A percentile compares a stretch with the other conserved stretches of the same genome.
These are phyloP conservation scores for Leptinotarsa defecta DNA, from an alignment of 1,140 invertebrate species.

Conservation along the genomic window DNA sequence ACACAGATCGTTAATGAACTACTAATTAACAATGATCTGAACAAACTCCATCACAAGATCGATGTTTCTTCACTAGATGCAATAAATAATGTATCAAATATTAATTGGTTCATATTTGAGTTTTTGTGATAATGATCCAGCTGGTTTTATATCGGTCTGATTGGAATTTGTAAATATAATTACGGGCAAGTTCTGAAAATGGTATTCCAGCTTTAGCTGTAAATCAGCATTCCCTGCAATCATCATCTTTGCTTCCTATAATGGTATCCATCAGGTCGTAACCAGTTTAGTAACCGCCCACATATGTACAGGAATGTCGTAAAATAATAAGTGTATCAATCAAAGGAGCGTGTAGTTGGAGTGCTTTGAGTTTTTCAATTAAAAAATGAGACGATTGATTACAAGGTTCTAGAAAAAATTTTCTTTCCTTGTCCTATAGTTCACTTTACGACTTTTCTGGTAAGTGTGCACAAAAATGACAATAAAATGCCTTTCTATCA, in stretches of 20 bases:
- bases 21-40: background rate
- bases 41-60: background rate
- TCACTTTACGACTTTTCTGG: too few species aligned
- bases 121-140: background rate
- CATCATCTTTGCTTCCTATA: conserved; percentile 5
- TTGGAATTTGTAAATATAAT: conserved; percentile 7
- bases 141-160: background rate
- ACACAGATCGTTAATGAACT: background rate
- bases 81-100: conserved; percentile 9
- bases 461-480: too few species aligned
- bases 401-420: too few species aligned
- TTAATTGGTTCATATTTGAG: background rate
- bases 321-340: background rate
- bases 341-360: background rate
- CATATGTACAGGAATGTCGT: conserved; percentile 3
- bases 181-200: conserved; percentile 1
- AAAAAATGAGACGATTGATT: too few species aligned
- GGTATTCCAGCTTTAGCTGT: background rate
- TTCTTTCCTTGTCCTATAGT: too few species aligned
- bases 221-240: conserved; percentile 5
- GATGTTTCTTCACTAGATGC: background rate
- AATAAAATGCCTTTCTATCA: too few species aligned
- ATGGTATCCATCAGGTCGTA: conserved; percentile 2
- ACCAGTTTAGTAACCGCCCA: background rate
- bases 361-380: background rate